These are phyloP conservation scores for Epinotia demarniana DNA, from an alignment of 2,888 invertebrate species.

Conservation along the genomic window DNA sequence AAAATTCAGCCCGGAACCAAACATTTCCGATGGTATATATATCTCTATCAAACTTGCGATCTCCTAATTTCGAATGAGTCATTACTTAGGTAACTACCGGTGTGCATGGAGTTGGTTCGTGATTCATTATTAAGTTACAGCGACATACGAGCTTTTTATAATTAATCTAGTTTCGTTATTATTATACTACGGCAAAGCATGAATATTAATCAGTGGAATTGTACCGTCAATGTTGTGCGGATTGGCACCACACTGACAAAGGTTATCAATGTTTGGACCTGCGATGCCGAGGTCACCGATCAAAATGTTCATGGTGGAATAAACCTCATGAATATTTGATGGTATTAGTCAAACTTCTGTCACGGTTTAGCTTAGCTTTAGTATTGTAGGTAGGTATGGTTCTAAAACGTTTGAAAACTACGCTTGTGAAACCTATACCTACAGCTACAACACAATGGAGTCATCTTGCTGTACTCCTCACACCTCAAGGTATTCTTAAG, in stretches of 20 bases:
- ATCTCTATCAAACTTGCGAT: not conserved
- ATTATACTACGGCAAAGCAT: not conserved
- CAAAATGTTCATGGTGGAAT: constrained; percentile 7
- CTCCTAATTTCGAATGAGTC: not conserved
- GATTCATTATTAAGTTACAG: not conserved
- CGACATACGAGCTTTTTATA: not conserved
- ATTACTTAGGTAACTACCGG: not conserved
- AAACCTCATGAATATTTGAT: constrained; percentile 2
- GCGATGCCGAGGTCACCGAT: constrained; percentile 8
- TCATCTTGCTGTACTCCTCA: no score
- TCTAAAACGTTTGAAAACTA: not conserved
- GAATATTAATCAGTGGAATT: constrained; percentile 37
- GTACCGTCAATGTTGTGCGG: constrained; percentile 17
- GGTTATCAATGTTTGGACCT: constrained; percentile 12
- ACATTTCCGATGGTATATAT: no score
- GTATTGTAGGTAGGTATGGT: not conserved
- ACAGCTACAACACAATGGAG: no score
- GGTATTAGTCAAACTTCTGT: not conserved
- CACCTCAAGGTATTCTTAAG: not conserved
- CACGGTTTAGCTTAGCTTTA: not conserved
- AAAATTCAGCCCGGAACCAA: no score
- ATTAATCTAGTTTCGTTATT: not conserved
- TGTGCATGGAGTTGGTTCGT: not conserved
- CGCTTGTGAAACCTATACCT: not conserved
- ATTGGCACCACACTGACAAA: constrained; percentile 1